Evolutionary conservation across 1,140 invertebrate species (phyloP), one percentile per base, ranked within the genome.

Genomic region (Drosophila parabipectinata): DNA sequence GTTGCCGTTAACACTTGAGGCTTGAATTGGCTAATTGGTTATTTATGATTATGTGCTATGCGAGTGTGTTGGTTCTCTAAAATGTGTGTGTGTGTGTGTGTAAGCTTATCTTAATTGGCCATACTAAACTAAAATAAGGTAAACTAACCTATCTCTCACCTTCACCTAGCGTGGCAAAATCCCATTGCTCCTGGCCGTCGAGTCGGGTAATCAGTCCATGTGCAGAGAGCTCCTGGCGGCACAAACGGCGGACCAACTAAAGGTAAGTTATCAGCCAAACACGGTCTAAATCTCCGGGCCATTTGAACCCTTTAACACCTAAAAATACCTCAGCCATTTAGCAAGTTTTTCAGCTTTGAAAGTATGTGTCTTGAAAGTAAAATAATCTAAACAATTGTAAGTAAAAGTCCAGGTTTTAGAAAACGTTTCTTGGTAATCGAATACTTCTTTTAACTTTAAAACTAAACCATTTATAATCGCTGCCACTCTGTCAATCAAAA

Each of bases 151-250:
- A 90, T 93, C 92, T 92, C 92, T 85, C 58, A 64, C 73, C 9
- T 94, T 6, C 12, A 54, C 18, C 8, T 84, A 98, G 97, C 96
- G 95, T 92, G 98, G 98, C 62, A 97, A 97, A 92, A 97, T 98
- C 80, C 98, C 98, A 71, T 93, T 99, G 77, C 95, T 99, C 84
- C 93, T 98, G 78, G 97, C 98, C 28, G 96, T 99, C 55, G 97
- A 99, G 92, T 95, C 96, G 34, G 98, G 98, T 10, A 99, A 98
- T 92, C 95, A 98, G 90, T 96, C 96, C 55, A 98, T 98, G 94
- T 96, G 96, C 83, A 94, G 96, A 73, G 98, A 99, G 93, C 94
- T 99, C 18, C 93, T 99, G 55, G 94, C 95, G 84, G 94, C 96
- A 91, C 94, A 97, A 94, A 95, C 97, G 66, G 93, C 96, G 64